phyloP scores from a whole-genome alignment of 1,140 invertebrate species.

The Thaumatotibia leucotreta region DNA sequence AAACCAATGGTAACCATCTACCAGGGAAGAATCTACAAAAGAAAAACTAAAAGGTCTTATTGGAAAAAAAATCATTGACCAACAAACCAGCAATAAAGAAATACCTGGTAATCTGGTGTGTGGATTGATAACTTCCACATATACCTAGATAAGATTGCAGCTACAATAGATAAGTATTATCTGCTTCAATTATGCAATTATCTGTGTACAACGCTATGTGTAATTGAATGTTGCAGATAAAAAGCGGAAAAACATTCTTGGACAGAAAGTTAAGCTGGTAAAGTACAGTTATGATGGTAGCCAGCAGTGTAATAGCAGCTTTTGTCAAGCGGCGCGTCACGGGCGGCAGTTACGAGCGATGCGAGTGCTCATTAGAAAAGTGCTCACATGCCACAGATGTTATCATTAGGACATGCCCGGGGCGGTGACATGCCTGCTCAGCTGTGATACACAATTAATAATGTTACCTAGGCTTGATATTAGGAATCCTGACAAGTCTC shows the following conservation, averaged over 20 bases:
- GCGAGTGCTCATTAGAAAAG: conserved; percentile 29
- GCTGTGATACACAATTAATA: background rate
- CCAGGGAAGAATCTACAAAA: too few relatives aligned
- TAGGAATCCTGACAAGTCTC: background rate
- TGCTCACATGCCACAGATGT: conserved; percentile 17
- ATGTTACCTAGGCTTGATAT: background rate
- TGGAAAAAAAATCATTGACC: too few relatives aligned
- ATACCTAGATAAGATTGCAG: background rate
- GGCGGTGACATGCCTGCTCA: conserved; percentile 12
- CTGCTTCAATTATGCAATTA: conserved; percentile 2
- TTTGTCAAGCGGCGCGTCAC: background rate
- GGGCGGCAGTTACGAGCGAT: background rate
- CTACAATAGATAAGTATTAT: background rate
- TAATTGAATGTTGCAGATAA: background rate
- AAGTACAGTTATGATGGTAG: conserved; percentile 8
- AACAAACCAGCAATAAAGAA: background rate
- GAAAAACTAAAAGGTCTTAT: too few relatives aligned
- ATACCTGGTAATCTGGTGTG: background rate
- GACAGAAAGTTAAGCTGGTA: background rate
- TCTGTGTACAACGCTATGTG: background rate
- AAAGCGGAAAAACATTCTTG: background rate
- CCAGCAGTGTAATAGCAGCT: background rate
- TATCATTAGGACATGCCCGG: conserved; percentile 18
- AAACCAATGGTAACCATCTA: too few relatives aligned
- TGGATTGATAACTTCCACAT: background rate